These are phyloP conservation scores for Hyperoplus lanceolatus DNA, from an alignment of 2,797 vertebrate genomes.

Conservation along the genomic window DNA sequence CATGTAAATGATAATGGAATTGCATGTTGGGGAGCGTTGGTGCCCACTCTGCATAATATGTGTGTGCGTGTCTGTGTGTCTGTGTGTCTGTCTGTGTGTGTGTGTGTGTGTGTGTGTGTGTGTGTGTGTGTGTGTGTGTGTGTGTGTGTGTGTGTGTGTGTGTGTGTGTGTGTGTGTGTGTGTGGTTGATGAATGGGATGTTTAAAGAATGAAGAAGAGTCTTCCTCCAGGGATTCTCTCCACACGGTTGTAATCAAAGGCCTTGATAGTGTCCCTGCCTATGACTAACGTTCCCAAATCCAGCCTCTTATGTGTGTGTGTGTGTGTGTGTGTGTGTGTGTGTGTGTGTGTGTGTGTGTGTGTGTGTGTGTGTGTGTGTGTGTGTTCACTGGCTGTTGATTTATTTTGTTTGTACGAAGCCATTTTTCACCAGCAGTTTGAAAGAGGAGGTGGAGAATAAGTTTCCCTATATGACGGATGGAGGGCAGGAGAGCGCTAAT, in stretches of 20 bases:
- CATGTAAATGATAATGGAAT: slow-evolving; percentile 24
- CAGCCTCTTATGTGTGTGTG: slow-evolving; percentile 50
- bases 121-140: not conserved
- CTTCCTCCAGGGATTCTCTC: slow-evolving; percentile 83
- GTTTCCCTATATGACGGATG: slow-evolving; percentile 34
- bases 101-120: slow-evolving; percentile 25
- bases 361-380: not conserved
- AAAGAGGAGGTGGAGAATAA: slow-evolving; percentile 27
- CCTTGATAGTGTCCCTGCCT: slow-evolving; percentile 83
- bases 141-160: slow-evolving; percentile 17
- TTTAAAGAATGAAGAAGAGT: slow-evolving; percentile 88
- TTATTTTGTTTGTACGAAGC: slow-evolving; percentile 51
- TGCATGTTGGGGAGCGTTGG: slow-evolving; percentile 17
- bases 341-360: no score
- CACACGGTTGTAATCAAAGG: slow-evolving; percentile 86
- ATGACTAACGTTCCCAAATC: slow-evolving; percentile 86
- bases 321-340: slow-evolving; percentile 2
- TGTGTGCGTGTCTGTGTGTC: slow-evolving; percentile 9
- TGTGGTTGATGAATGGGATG: slow-evolving; percentile 87
- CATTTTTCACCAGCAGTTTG: slow-evolving; percentile 48
- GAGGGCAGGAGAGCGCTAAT: slow-evolving; percentile 32
- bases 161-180: slow-evolving; percentile 30
- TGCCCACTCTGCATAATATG: slow-evolving; percentile 35
- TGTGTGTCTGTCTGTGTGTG: slow-evolving; percentile 18
- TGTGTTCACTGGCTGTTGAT: slow-evolving; percentile 42